Base-by-base conservation (phyloP, 2,113 vertebrate species). In the Pollimyrus isidori region DNA sequence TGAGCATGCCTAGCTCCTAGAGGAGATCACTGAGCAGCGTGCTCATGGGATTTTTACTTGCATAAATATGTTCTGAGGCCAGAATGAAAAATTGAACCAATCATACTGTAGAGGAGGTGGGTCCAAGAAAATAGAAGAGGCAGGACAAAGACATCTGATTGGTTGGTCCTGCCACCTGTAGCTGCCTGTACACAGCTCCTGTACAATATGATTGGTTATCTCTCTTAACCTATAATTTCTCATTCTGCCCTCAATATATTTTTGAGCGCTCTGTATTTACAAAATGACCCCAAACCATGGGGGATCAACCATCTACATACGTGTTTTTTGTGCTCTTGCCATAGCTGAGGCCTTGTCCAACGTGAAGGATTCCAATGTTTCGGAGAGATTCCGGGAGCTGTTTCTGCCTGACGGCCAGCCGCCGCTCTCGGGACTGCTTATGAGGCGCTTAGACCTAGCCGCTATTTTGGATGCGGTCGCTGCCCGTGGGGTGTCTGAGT, bases 321-420 rank as follows among this genome's bases (percentile, higher is more conserved):
- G 5, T 56, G n/a, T 58, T 69, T 45, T 45, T 45, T 52, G 39
- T 65, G 69, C 23, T 17, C 7, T 30, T 53, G 91, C 87, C 56
- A 0, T 91, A 99, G 98, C 98, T 91, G 96, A 92, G 73, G 97
- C 98, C 13, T 76, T 98, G 88, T 92, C 94, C 26, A 95, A 97
- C 17, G 92, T 97, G 89, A 97, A 96, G 88, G 94, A 96, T 10
- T 92, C 96, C 91, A 97, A 96, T 39, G 91, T 94, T 7, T 97
- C 98, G 0, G 94, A 95, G 3, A 94, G 92, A 7, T 99, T 99
- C 92, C 95, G 91, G n/a, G 94, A 97, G 58, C 91, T 94, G 2
- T 99, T 99, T 92, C 92, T 99, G 65, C 97, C 96, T 0, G 93
- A 92, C 0, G 97, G 97, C 0, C 96, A 96, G 90, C 95, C 95